Base-by-base conservation (phyloP, 2,888 invertebrate species). In the Stegana nigrithorax region DNA sequence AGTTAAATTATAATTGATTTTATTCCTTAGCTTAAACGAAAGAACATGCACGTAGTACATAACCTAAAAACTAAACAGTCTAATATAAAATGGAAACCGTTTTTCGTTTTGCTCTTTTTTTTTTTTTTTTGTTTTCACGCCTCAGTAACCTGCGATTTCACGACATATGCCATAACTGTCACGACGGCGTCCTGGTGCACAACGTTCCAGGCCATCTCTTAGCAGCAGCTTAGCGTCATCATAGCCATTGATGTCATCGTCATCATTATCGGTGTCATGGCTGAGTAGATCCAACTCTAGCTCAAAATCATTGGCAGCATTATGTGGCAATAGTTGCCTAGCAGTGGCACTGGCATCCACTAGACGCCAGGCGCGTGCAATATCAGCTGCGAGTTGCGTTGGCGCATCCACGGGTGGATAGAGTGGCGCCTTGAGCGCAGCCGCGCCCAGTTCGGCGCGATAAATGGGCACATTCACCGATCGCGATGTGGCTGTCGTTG, bases 171-270 rank as follows among this genome's bases (percentile, higher is more conserved):
- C 92, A 63, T 88, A 87, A n/a, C 89, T 87, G 80, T 93, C 91
- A 29, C 93, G 88, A 70, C 87, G 87, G 73, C 90, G 87, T 53
- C 90, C 92, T 0, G 92, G 93, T 17, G 92, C 92, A 81, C 93
- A 93, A 78, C 92, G 91, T 77, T 92, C 92, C 64, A 81, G 44
- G 57, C 88, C 87, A 19, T 90, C 91, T 0, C 92, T 91, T 19
- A 92, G 73, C 47, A 92, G 86, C 6, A 74, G 73, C 88, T 89
- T 76, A 87, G 84, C 75, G 32, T 71, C 72, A 45, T 63, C 66
- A 25, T 3, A 47, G 17, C 8, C 44, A 56, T 39, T 68, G 29
- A 62, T 8, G 51, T 27, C 42, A 64, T 64, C 2, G 60, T 60
- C 23, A 69, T 39, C 14, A 1, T 4, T 6, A 39, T 6, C 32